Conservation (phyloP, 2,113 vertebrate genomes). For the Crotalus helleri region DNA sequence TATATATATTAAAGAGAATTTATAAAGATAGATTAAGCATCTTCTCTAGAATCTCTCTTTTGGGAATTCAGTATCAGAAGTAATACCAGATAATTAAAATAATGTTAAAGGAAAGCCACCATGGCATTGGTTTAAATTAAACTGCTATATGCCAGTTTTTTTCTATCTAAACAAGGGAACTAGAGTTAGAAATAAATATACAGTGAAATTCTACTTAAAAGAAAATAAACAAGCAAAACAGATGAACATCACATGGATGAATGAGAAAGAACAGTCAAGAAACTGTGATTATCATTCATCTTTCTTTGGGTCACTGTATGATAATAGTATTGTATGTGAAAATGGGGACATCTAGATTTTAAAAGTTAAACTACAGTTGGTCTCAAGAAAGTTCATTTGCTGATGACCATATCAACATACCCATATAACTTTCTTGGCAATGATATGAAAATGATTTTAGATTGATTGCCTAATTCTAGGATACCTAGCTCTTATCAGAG, state of each 20-base stretch:
- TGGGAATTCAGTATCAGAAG: not conserved
- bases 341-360: not conserved
- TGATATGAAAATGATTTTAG: not conserved
- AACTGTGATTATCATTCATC: not conserved
- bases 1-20: not conserved
- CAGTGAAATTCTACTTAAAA: not conserved
- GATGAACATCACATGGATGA: not conserved
- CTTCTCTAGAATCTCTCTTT: not conserved
- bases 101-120: not conserved
- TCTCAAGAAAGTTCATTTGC: not conserved
- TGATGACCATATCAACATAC: not conserved
- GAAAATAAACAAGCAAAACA: not conserved
- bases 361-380: not conserved
- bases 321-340: not conserved
- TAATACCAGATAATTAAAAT: not conserved
- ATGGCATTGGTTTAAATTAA: conserved; percentile 40
- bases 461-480: not conserved
- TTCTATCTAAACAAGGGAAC: not conserved
- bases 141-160: not conserved
- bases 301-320: not conserved
- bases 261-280: not conserved
- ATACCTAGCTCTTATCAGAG: not conserved
- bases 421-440: not conserved
- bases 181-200: conserved; percentile 31
- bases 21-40: not conserved